Conservation (phyloP, 2,113 vertebrate genomes). For the Tachycineta bicolor region DNA sequence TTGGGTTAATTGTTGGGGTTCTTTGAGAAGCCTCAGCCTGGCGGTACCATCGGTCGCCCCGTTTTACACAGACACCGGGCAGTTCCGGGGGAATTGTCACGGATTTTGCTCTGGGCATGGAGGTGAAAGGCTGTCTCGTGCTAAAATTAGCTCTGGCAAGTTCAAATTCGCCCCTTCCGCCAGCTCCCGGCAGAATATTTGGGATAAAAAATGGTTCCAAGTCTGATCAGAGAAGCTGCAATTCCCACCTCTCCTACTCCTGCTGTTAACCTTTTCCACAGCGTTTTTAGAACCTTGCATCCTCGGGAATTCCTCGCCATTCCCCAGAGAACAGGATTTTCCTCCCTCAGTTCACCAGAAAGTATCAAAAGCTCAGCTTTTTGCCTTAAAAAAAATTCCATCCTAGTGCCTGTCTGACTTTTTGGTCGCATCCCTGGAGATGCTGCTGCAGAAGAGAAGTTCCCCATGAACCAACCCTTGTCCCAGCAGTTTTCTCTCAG, state of each 20-base stretch:
- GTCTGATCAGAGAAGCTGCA: not conserved
- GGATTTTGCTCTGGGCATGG: not conserved
- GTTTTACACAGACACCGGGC: not conserved
- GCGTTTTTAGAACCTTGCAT: accelerated
- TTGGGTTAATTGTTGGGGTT: not conserved
- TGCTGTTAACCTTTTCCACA: not conserved
- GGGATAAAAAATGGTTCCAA: not conserved
- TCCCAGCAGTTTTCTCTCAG: not conserved
- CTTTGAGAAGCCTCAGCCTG: not conserved
- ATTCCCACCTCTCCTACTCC: not conserved
- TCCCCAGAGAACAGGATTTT: not conserved
- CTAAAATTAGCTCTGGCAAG: constrained; percentile 40
- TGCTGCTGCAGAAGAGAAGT: not conserved
- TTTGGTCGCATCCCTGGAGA: not conserved
- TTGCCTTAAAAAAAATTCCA: not conserved
- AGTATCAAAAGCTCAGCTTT: not conserved
- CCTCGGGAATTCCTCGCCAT: not conserved
- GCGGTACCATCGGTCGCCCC: not conserved
- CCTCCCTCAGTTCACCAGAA: not conserved
- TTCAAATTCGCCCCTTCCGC: not conserved
- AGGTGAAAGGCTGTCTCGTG: not conserved
- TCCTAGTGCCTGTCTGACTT: not conserved
- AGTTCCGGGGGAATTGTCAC: not conserved
- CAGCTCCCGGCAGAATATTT: not conserved
- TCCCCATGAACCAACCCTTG: not conserved